Conservation (phyloP, 2,113 vertebrate species). For the Zapus hudsonius region DNA sequence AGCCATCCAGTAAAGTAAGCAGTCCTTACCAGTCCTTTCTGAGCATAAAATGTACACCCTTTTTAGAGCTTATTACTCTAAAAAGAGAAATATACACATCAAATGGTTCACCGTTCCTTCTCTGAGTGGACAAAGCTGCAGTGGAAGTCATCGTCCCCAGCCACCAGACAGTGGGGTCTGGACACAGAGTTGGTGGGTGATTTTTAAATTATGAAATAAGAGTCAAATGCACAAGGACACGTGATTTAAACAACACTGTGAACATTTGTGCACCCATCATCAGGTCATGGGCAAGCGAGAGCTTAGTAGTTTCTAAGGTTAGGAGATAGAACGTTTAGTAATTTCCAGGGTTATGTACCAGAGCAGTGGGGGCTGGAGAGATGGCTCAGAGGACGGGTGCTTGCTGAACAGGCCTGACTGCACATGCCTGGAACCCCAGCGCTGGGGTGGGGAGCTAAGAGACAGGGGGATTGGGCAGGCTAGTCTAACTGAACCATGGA, state of each 20-base stretch:
- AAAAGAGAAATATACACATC: background rate
- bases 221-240: background rate
- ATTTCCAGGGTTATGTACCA: too few species aligned
- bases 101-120: background rate
- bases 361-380: too few species aligned
- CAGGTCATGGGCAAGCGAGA: background rate
- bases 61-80: conserved; percentile 3
- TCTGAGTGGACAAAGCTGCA: background rate
- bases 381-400: too few species aligned
- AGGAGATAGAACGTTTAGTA: too few species aligned
- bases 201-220: conserved; percentile 8
- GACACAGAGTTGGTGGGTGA: background rate
- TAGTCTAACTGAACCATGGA: too few species aligned
- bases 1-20: too few species aligned
- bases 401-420: too few species aligned
- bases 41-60: background rate
- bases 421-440: too few species aligned
- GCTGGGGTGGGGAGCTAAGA: too few species aligned
- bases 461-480: too few species aligned
- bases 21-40: background rate
- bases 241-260: background rate
- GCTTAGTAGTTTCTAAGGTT: background rate
- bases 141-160: background rate
- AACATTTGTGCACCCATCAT: background rate
- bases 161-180: background rate